Percentiles rank a stretch among this genome's conserved stretches.
These are phyloP conservation scores for Scalopus aquaticus DNA, from an alignment of 2,113 vertebrate species.

Conservation along the genomic window DNA sequence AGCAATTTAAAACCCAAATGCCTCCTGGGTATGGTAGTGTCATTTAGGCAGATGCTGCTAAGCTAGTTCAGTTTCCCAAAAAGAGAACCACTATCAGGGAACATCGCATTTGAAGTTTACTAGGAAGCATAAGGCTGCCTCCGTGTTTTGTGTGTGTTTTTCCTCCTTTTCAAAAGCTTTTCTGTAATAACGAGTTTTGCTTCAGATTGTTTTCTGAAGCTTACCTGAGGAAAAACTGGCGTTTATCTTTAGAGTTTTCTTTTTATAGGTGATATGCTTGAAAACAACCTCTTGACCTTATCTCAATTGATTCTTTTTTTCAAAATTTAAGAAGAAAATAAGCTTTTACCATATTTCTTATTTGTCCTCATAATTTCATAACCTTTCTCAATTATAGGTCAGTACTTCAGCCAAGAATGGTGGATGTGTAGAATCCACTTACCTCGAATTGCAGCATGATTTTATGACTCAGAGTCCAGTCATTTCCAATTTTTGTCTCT, in stretches of 20 bases:
- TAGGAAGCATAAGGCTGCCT: slow-evolving; percentile 2
- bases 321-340: slow-evolving; percentile 50
- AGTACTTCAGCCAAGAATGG: neutral
- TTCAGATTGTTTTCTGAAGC: slow-evolving; percentile 38
- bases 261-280: slow-evolving; percentile 2
- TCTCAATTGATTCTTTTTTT: slow-evolving; percentile 9
- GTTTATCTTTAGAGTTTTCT: slow-evolving; percentile 13
- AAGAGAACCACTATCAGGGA: neutral
- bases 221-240: neutral
- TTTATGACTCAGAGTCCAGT: slow-evolving; percentile 65
- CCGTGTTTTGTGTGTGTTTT: neutral
- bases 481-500: slow-evolving; percentile 71
- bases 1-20: slow-evolving; percentile 41
- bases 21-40: neutral
- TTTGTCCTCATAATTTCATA: slow-evolving; percentile 60
- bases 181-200: slow-evolving; percentile 38
- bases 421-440: slow-evolving; percentile 54
- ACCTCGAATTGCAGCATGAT: slow-evolving; percentile 57
- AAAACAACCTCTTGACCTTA: slow-evolving; percentile 51
- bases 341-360: slow-evolving; percentile 31
- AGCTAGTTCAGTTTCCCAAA: neutral
- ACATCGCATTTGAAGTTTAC: neutral
- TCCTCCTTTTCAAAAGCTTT: slow-evolving; percentile 25
- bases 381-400: slow-evolving; percentile 49
- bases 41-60: neutral